Percentiles rank a stretch among this genome's conserved stretches.
Conservation (phyloP, 2,888 invertebrate species). For the Apodemia duryi region DNA sequence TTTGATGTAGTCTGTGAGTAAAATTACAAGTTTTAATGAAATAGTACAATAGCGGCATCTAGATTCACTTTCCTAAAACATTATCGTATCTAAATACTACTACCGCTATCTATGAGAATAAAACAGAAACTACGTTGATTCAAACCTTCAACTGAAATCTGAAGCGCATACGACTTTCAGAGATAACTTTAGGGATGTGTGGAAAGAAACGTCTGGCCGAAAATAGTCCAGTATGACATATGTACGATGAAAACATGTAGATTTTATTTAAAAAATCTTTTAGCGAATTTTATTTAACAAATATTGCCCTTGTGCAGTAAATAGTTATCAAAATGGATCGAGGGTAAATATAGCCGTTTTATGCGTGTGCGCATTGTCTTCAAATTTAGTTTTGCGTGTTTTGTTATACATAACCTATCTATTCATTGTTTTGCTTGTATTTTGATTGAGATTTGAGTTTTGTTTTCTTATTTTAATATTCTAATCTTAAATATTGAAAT, state of each 20-base stretch:
- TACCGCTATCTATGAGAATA: constrained; percentile 10
- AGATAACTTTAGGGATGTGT: constrained; percentile 50
- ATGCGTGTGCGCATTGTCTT: constrained; percentile 40
- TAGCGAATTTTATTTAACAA: constrained; percentile 57
- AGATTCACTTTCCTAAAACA: background rate
- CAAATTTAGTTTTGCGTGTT: constrained; percentile 41
- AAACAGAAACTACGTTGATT: constrained; percentile 20
- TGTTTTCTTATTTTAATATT: background rate
- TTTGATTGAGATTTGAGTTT: constrained; percentile 4
- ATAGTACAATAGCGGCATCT: constrained; percentile 45
- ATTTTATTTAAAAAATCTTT: constrained; percentile 67
- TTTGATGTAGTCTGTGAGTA: too few species aligned
- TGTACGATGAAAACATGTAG: constrained; percentile 72
- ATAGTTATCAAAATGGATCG: constrained; percentile 65
- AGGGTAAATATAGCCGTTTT: constrained; percentile 59
- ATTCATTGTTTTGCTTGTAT: constrained; percentile 24
- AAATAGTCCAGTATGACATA: constrained; percentile 78
- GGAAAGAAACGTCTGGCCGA: constrained; percentile 55
- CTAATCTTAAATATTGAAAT: background rate
- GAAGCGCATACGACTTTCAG: constrained; percentile 32
- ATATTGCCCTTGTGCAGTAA: constrained; percentile 44
- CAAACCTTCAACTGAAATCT: constrained; percentile 35
- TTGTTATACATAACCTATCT: constrained; percentile 63
- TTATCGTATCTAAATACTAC: constrained; percentile 13
- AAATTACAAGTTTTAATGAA: background rate